phyloP scores from a whole-genome alignment of 53 echinoderm and acorn worm species.

The Arbacia lixula region DNA sequence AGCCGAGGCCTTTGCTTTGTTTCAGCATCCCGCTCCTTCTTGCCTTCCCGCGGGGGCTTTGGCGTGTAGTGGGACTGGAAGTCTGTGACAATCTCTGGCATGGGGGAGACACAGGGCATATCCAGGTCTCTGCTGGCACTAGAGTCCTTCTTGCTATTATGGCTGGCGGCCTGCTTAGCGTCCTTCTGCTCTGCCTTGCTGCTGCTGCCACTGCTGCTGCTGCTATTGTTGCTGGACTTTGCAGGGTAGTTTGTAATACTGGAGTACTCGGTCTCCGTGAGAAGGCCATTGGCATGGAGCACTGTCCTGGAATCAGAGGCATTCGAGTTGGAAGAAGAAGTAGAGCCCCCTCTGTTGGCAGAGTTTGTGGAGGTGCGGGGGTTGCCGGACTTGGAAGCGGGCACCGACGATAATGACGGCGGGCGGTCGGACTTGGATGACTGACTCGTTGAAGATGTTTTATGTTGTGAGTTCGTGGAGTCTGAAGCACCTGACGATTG shows the following conservation, averaged over 20 bases:
- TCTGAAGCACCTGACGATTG: neutral
- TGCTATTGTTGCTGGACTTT: neutral
- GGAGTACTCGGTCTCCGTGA: conserved; percentile 38
- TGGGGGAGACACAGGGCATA: conserved; percentile 17
- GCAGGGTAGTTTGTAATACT: conserved; percentile 28
- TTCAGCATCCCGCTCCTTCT: conserved; percentile 38
- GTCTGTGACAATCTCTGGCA: conserved; percentile 19
- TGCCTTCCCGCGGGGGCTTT: neutral
- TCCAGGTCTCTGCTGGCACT: conserved; percentile 1
- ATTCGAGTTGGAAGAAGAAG: conserved; percentile 28
- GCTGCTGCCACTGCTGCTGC: no score
- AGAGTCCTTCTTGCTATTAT: conserved; percentile 11
- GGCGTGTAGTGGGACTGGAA: neutral
- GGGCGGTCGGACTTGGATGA: neutral
- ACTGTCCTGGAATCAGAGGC: conserved; percentile 51
- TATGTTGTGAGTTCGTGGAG: conserved; percentile 9
- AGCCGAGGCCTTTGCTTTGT: conserved; percentile 29
- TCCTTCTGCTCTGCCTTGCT: conserved; percentile 12
- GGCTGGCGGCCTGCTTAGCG: neutral
- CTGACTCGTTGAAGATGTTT: neutral
- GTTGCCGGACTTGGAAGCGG: conserved; percentile 30
- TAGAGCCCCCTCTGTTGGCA: conserved; percentile 24
- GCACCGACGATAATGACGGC: conserved; percentile 9
- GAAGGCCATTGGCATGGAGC: conserved; percentile 51
- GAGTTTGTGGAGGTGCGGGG: conserved; percentile 26